Percentiles rank a stretch among this genome's conserved stretches.
Evolutionary conservation across 2,797 vertebrate species (phyloP).

Genomic region (Lagorchestes hirsutus): DNA sequence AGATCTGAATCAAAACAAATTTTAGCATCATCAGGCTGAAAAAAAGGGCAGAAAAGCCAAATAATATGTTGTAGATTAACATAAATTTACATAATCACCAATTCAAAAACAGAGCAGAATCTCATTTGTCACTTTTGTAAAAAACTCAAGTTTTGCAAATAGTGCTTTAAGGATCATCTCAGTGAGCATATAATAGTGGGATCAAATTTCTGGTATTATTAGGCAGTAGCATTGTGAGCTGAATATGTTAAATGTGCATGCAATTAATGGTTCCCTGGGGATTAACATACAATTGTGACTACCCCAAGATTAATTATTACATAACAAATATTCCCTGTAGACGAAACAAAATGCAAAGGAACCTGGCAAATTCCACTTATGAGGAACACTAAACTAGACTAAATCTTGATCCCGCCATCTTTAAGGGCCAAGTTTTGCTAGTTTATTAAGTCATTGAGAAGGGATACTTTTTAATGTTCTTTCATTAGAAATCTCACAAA

Average conservation of each 20-base stretch:
- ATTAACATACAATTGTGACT: constrained; percentile 41
- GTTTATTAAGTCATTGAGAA: constrained; percentile 52
- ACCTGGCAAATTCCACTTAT: constrained; percentile 12
- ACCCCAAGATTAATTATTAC: constrained; percentile 52
- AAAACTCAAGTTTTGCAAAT: constrained; percentile 62
- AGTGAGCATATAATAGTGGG: constrained; percentile 4
- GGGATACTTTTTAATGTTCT: constrained; percentile 33
- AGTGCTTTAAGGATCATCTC: constrained; percentile 51
- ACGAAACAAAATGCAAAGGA: constrained; percentile 42
- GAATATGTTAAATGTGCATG: constrained; percentile 35
- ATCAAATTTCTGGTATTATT: constrained; percentile 42
- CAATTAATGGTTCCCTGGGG: constrained; percentile 18
- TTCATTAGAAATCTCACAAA: constrained; percentile 63
- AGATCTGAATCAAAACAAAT: constrained; percentile 71
- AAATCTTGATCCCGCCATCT: neutral
- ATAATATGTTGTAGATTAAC: constrained; percentile 62
- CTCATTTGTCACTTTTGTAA: constrained; percentile 45
- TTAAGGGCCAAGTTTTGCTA: constrained; percentile 53
- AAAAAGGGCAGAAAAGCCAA: constrained; percentile 64
- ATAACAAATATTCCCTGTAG: constrained; percentile 27
- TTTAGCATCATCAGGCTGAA: constrained; percentile 68
- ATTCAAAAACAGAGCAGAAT: constrained; percentile 53
- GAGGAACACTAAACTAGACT: constrained; percentile 45
- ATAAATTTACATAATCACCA: constrained; percentile 71
- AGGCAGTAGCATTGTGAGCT: constrained; percentile 25